These are phyloP conservation scores for Clepsis dumicolana DNA, from an alignment of 2,888 invertebrate genomes.

Conservation along the genomic window DNA sequence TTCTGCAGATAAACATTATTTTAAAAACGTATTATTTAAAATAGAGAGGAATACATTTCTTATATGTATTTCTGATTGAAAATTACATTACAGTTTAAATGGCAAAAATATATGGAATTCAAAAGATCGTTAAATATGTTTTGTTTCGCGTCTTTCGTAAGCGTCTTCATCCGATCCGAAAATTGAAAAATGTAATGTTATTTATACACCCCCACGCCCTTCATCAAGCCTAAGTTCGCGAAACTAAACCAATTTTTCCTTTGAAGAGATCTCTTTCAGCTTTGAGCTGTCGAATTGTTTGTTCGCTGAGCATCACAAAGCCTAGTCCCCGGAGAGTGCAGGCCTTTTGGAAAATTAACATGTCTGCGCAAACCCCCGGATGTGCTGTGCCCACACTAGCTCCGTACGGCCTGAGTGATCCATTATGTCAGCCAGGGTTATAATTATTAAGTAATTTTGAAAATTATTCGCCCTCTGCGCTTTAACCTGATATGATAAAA, in stretches of 20 bases:
- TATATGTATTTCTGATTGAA: too few species aligned
- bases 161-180: neutral
- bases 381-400: neutral
- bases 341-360: slow-evolving; percentile 17
- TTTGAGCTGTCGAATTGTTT: slow-evolving; percentile 13
- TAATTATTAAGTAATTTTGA: too few species aligned
- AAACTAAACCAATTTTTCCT: neutral
- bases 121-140: too few species aligned
- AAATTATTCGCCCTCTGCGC: too few species aligned
- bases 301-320: slow-evolving; percentile 10
- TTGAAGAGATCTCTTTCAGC: slow-evolving; percentile 2
- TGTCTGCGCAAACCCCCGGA: neutral
- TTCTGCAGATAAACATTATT: too few species aligned
- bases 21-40: too few species aligned
- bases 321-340: slow-evolving; percentile 7
- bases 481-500: too few species aligned
- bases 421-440: neutral
- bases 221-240: neutral
- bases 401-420: neutral
- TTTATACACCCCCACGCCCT: neutral
- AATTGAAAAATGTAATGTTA: neutral
- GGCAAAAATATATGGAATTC: too few species aligned
- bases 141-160: too few species aligned
- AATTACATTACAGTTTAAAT: too few species aligned
- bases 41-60: too few species aligned